Percentiles rank a stretch among this genome's conserved stretches.
These are phyloP conservation scores for Synergus itoensis DNA, from an alignment of 2,888 invertebrate species.

Conservation along the genomic window DNA sequence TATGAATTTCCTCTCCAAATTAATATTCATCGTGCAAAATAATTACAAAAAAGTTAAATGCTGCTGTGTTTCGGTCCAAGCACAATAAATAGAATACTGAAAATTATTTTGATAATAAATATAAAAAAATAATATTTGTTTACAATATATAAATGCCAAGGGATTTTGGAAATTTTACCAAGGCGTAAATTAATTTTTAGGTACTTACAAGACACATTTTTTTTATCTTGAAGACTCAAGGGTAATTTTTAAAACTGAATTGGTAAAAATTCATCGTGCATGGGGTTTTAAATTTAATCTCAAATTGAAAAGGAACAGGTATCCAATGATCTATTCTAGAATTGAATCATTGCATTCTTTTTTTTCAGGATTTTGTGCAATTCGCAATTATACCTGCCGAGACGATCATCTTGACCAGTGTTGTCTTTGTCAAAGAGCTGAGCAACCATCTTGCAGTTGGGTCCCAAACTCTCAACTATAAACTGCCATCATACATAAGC, in stretches of 20 bases:
- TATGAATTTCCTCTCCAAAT: not conserved
- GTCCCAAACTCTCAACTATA: slow-evolving; percentile 79
- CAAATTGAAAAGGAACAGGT: not conserved
- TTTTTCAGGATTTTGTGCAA: slow-evolving; percentile 38
- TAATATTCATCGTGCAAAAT: not conserved
- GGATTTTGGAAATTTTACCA: not conserved
- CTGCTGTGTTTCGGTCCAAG: not conserved
- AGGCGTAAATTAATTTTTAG: not conserved
- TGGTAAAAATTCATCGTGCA: slow-evolving; percentile 29
- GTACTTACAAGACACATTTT: slow-evolving; percentile 5
- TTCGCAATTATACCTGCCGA: slow-evolving; percentile 87
- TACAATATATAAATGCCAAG: not conserved
- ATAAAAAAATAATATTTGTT: not conserved
- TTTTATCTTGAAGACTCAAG: not conserved
- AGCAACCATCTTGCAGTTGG: slow-evolving; percentile 78
- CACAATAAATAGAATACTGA: not conserved
- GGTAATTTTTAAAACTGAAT: slow-evolving; percentile 6
- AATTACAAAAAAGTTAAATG: not conserved
- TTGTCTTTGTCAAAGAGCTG: slow-evolving; percentile 96
- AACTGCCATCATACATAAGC: slow-evolving; percentile 78
- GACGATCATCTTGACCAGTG: slow-evolving; percentile 92
- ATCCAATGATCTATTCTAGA: slow-evolving; percentile 17
- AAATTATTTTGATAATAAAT: not conserved
- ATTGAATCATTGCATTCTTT: not conserved
- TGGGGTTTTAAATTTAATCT: not conserved